A percentile compares a stretch with the other conserved stretches of the same genome.
These are phyloP conservation scores for Reinhardtius hippoglossoides DNA, from an alignment of 2,113 vertebrate species.

Conservation along the genomic window DNA sequence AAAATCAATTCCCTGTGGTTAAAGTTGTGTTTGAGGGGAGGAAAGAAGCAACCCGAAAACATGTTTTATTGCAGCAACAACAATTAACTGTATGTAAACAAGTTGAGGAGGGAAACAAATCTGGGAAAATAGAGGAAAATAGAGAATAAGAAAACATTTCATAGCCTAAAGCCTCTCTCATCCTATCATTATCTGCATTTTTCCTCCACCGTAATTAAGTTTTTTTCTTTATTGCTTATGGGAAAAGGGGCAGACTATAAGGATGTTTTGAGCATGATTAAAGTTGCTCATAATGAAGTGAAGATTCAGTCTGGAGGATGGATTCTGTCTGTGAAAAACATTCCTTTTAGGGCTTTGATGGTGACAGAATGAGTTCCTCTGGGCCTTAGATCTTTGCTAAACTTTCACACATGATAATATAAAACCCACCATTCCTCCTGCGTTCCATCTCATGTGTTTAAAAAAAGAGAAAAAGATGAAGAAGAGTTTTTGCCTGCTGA, in stretches of 20 bases:
- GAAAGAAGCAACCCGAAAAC: conserved; percentile 53
- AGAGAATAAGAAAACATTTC: conserved; percentile 76
- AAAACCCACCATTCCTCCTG: conserved; percentile 33
- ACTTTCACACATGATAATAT: conserved; percentile 71
- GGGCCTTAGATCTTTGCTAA: conserved; percentile 57
- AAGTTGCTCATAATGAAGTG: conserved; percentile 72
- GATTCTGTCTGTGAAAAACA: conserved; percentile 65
- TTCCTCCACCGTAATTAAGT: conserved; percentile 78
- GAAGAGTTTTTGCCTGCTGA: conserved; percentile 24
- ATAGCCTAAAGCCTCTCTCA: conserved; percentile 71
- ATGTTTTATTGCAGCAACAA: conserved; percentile 66
- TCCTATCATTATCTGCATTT: conserved; percentile 85
- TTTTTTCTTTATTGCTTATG: conserved; percentile 81
- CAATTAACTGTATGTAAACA: conserved; percentile 81
- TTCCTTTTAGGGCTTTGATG: conserved; percentile 60
- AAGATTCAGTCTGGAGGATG: conserved; percentile 61
- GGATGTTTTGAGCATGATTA: conserved; percentile 80
- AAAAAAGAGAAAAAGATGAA: neutral
- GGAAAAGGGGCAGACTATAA: conserved; percentile 72
- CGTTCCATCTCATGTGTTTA: conserved; percentile 36
- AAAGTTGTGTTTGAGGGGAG: conserved; percentile 59
- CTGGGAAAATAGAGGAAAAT: conserved; percentile 68
- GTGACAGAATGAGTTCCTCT: conserved; percentile 59
- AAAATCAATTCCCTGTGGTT: conserved; percentile 63
- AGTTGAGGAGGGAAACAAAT: conserved; percentile 55